Percentiles rank a stretch among this genome's conserved stretches.
Evolutionary conservation across 1,140 invertebrate species (phyloP).

Genomic region (Eumaeus atala): DNA sequence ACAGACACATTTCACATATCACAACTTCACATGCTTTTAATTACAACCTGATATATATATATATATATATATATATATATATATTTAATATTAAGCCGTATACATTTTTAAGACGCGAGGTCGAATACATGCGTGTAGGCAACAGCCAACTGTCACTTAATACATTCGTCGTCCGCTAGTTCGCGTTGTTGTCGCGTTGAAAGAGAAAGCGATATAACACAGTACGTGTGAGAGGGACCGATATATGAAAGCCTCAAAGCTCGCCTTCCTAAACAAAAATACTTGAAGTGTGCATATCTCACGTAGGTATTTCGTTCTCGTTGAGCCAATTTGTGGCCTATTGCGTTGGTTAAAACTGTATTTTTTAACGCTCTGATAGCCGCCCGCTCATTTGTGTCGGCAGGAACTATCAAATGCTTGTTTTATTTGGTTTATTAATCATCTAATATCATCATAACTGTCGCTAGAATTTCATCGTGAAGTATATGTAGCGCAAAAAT

Average conservation of each 20-base stretch:
- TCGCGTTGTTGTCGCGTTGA: slow-evolving; percentile 33
- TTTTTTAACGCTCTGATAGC: too few species aligned
- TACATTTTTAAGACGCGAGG: slow-evolving; percentile 22
- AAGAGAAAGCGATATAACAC: slow-evolving; percentile 27
- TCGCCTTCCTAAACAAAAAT: slow-evolving; percentile 18
- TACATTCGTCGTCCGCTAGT: slow-evolving; percentile 39
- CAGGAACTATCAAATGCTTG: too few species aligned
- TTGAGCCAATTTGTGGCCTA: too few species aligned
- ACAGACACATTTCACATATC: slow-evolving; percentile 23
- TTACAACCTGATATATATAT: background rate
- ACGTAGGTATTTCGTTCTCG: too few species aligned
- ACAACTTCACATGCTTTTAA: slow-evolving; percentile 22
- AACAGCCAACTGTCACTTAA: slow-evolving; percentile 55
- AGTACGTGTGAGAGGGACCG: slow-evolving; percentile 33
- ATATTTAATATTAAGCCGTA: background rate
- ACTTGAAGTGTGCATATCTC: too few species aligned
- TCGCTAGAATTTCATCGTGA: too few species aligned
- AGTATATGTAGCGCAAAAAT: too few species aligned
- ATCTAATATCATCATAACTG: too few species aligned
- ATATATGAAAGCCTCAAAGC: slow-evolving; percentile 51
- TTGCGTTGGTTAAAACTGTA: too few species aligned
- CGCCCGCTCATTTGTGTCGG: too few species aligned
- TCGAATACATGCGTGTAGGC: slow-evolving; percentile 45
- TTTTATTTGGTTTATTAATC: too few species aligned
- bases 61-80: background rate